Base-by-base conservation (phyloP, 2,113 vertebrate species). In the Perca fluviatilis region DNA sequence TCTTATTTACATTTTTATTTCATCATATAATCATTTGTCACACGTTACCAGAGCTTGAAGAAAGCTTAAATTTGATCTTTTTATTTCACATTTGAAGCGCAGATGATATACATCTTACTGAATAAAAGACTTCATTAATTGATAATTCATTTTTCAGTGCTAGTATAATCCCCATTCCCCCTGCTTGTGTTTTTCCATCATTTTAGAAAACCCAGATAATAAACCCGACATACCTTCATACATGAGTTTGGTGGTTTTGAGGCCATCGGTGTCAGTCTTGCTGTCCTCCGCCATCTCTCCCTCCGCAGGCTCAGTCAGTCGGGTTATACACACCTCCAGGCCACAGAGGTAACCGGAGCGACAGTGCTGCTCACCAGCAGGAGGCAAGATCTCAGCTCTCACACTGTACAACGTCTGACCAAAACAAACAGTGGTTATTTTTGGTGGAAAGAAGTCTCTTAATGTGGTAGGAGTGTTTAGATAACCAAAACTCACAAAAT, bases 181-280 rank as follows among this genome's bases (percentile, higher is more conserved):
- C 9, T 0, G 21, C 21, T 19, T 51, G 11, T 4, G 10, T 64
- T 19, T 12, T 18, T 64, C 10, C 30, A 18, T 18, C 18, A 11
- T 21, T 8, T 11, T 11, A 2, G 36, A 27, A 21, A 23, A 23
- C 16, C 10, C 19, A 8, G 69, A 19, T 0, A 12, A 13, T 4
- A 1, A 47, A 2, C n/a, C 58, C 0, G 12, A 68, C 87, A 54
- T 86, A 99, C 98, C 98, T 96, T 99, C 97, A 87, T 99, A 99
- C 97, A 99, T 96, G 5, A 99, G 96, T 90, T 97, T 98, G 51
- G 97, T 97, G 40, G 96, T 97, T 82, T 95, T 95, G 30, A 95
- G 95, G 9, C 96, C 96, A 3, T 98, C 97, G 0, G 92, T 92
- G 66, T 98, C 97, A 0, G 93, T 95, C 71, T 96, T 94, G 13